Percentiles rank a stretch among this genome's conserved stretches.
These are phyloP conservation scores for Patiria miniata DNA, from an alignment of 35 echinoderm and acorn worm genomes.

Conservation along the genomic window DNA sequence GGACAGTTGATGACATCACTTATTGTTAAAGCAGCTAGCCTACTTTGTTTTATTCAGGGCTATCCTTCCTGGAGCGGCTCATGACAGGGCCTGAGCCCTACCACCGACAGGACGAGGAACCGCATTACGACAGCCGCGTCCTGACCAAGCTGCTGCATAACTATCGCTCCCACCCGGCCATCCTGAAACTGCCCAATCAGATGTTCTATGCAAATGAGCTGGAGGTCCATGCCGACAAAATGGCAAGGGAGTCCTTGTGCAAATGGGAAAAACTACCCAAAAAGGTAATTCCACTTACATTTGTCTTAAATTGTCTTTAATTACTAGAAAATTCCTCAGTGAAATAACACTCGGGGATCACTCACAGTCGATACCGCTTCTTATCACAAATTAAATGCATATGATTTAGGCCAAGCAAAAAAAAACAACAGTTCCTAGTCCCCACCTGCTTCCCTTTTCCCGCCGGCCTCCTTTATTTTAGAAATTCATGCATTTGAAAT, in stretches of 20 bases:
- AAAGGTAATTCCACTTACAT: conserved; percentile 43
- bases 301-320: no score
- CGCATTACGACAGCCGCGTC: conserved; percentile 56
- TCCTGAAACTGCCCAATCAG: conserved; percentile 75
- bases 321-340: no score
- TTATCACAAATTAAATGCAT: no score
- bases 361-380: no score
- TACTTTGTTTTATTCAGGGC: background rate
- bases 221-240: conserved; percentile 59
- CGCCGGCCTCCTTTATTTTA: no score
- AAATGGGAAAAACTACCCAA: conserved; percentile 67
- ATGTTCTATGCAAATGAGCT: conserved; percentile 90
- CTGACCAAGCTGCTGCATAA: conserved; percentile 85
- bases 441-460: no score
- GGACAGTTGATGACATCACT: no score
- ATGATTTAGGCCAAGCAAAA: no score
- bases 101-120: conserved; percentile 11
- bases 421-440: no score
- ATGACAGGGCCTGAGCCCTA: conserved; percentile 61
- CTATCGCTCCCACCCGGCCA: conserved; percentile 82
- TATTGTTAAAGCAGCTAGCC: background rate
- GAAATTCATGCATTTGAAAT: no score
- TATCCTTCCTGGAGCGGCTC: conserved; percentile 70
- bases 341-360: no score
- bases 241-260: conserved; percentile 51